Percentiles rank a stretch among this genome's conserved stretches.
Evolutionary conservation across 2,888 invertebrate genomes (phyloP).

Genomic region (Apodemia duryi): DNA sequence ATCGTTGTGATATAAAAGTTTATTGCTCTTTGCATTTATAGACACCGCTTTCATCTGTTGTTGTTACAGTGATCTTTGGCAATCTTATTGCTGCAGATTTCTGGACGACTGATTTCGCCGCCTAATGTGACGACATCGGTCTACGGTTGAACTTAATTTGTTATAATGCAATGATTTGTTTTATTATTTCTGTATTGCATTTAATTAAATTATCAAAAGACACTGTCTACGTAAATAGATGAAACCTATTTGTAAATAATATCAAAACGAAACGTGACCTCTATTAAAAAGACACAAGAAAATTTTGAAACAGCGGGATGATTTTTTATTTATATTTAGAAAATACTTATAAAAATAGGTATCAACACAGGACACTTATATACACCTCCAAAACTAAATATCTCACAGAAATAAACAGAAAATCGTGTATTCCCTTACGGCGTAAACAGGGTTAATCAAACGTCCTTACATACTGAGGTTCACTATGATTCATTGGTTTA

Average conservation of each 20-base stretch:
- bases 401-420: too few species aligned
- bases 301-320: too few species aligned
- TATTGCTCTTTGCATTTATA: constrained; percentile 70
- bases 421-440: too few species aligned
- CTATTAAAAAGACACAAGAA: too few species aligned
- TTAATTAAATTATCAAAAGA: constrained; percentile 1
- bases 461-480: too few species aligned
- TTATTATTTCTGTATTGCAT: constrained; percentile 7
- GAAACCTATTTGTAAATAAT: neutral
- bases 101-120: constrained; percentile 67
- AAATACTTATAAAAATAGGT: too few species aligned
- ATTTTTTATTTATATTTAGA: too few species aligned
- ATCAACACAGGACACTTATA: too few species aligned
- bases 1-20: constrained; percentile 57
- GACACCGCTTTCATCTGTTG: constrained; percentile 68
- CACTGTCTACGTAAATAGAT: neutral
- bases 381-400: too few species aligned
- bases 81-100: constrained; percentile 69
- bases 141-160: constrained; percentile 61
- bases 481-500: too few species aligned
- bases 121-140: constrained; percentile 62
- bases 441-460: too few species aligned
- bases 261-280: neutral
- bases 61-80: constrained; percentile 71
- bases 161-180: constrained; percentile 48